Conservation (phyloP, 2,113 vertebrate genomes). For the Gymnarchus niloticus region DNA sequence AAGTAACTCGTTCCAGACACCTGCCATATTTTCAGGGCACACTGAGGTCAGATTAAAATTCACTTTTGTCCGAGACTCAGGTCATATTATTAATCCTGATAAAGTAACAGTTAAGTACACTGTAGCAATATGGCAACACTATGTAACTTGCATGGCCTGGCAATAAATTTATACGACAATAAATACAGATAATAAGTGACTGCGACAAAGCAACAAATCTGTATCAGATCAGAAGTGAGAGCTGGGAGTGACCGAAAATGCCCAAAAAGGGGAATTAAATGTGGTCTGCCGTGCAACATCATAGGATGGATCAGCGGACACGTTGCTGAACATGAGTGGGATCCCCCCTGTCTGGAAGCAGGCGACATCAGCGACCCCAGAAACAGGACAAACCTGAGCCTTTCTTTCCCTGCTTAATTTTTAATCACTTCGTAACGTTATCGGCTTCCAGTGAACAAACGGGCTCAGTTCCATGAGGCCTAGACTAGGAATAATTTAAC, state of each 20-base stretch:
- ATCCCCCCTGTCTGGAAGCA: too few relatives aligned
- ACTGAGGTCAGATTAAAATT: neutral
- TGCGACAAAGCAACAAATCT: neutral
- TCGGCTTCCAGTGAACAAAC: neutral
- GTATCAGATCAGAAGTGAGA: neutral
- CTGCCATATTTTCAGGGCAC: neutral
- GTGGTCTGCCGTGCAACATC: too few relatives aligned
- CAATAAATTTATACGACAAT: neutral
- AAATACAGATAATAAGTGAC: neutral
- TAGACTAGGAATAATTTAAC: neutral
- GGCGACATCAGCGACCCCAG: neutral
- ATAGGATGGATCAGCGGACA: too few relatives aligned
- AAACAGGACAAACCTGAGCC: neutral
- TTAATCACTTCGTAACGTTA: constrained; percentile 4
- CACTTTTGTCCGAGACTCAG: too few relatives aligned
- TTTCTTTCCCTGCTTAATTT: neutral
- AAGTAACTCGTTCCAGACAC: too few relatives aligned
- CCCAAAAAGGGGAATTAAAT: neutral
- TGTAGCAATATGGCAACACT: neutral
- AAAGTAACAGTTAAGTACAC: neutral
- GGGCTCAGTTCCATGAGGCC: neutral
- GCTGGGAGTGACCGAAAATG: neutral
- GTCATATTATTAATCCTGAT: neutral
- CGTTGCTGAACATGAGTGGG: too few relatives aligned
- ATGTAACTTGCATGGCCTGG: neutral